These are phyloP conservation scores for Onychomys torridus DNA, from an alignment of 2,797 vertebrate genomes.

Conservation along the genomic window DNA sequence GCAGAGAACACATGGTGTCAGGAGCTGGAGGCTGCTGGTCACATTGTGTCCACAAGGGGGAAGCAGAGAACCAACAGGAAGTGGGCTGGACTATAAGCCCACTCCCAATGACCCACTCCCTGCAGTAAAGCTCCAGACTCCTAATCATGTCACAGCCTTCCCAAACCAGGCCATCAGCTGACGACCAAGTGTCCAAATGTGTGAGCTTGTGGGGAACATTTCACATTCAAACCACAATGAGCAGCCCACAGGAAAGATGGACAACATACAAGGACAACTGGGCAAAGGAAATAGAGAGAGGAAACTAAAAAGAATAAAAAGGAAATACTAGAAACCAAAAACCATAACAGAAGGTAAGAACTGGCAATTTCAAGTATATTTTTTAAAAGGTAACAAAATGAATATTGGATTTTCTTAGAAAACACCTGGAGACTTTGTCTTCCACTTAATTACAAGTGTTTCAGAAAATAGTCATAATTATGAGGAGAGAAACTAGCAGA, in stretches of 20 bases:
- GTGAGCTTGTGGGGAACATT: background rate
- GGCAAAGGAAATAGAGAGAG: background rate
- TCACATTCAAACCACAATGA: background rate
- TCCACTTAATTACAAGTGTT: background rate
- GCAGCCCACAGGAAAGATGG: background rate
- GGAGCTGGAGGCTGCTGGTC: background rate
- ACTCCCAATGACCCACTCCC: background rate
- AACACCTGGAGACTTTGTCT: background rate
- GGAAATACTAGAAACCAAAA: background rate
- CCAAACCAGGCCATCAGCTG: background rate
- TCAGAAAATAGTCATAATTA: background rate
- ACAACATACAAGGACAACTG: background rate
- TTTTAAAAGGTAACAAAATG: too few relatives aligned
- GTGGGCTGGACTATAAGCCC: too few relatives aligned
- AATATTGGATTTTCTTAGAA: background rate
- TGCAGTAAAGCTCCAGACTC: background rate
- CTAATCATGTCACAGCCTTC: background rate
- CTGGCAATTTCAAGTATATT: background rate
- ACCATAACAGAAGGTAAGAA: background rate
- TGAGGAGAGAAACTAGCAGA: background rate
- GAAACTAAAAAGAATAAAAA: background rate
- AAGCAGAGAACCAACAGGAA: background rate
- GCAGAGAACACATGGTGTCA: background rate
- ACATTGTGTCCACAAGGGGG: background rate
- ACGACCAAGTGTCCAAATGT: background rate